These are phyloP conservation scores for Plagodis pulveraria DNA, from an alignment of 2,888 invertebrate genomes.

Conservation along the genomic window DNA sequence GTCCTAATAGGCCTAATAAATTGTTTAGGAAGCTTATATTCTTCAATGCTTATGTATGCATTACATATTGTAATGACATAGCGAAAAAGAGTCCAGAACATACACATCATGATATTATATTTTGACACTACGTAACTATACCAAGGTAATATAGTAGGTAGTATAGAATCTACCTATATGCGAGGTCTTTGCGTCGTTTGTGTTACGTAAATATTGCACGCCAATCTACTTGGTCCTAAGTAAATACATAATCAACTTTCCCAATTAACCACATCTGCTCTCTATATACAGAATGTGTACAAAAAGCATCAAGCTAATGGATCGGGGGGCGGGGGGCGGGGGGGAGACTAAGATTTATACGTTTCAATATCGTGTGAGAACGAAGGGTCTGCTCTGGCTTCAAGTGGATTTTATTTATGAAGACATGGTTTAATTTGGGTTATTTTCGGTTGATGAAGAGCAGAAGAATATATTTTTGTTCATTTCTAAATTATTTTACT, in stretches of 20 bases:
- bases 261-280: conserved; percentile 23
- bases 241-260: conserved; percentile 9
- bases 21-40: too few relatives aligned
- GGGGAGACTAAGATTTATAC: conserved; percentile 77
- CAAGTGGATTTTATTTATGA: conserved; percentile 73
- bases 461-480: conserved; percentile 2
- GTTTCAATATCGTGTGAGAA: conserved; percentile 76
- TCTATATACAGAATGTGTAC: conserved; percentile 33
- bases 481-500: too few relatives aligned
- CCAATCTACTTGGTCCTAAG: not conserved
- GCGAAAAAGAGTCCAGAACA: too few relatives aligned
- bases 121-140: too few relatives aligned
- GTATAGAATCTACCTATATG: too few relatives aligned
- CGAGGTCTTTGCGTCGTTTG: too few relatives aligned
- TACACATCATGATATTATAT: too few relatives aligned
- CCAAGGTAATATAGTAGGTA: too few relatives aligned
- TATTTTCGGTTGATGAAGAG: conserved; percentile 45
- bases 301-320: conserved; percentile 61
- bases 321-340: conserved; percentile 61
- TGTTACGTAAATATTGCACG: too few relatives aligned
- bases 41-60: too few relatives aligned
- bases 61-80: too few relatives aligned
- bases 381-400: conserved; percentile 48
- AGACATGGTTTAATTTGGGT: conserved; percentile 64
- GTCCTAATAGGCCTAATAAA: too few relatives aligned